Evolutionary conservation across 1,140 invertebrate genomes (phyloP), one percentile per base, ranked within the genome.

Genomic region (Scaptomyza graminum): DNA sequence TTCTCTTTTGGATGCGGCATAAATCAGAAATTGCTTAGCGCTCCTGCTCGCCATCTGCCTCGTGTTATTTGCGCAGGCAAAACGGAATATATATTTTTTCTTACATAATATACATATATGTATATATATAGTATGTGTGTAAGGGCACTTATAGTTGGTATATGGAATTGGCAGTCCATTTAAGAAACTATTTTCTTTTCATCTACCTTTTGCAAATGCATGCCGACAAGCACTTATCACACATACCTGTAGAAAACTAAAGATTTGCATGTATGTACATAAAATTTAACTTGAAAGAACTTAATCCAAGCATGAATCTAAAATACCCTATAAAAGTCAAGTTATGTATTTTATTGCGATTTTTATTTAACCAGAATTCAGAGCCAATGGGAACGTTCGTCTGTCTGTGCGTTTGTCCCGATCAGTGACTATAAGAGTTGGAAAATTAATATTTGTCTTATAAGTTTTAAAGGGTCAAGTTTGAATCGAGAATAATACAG

Each of bases 141-240:
- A 15, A 49, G 41, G 16, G 28, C 9, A 25, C 8, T 25, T 37
- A 13, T 60, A 51, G 47, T 43, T 44, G 41, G 41, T 44, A 63
- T 73, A 73, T 63, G 74, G 63, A 63, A 79, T 73, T 73, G 74
- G 69, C 70, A 60, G 56, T 61, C 62, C 62, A 57, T 74, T 82
- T 85, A 74, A 51, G 55, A 64, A 77, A 81, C 82, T 80, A 87
- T 87, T 81, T 84, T 81, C 82, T 85, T 85, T 87, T 87, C 65
- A 81, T 85, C 87, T 76, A n/a, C 64, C 60, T 13, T 50, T 8
- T 18, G 50, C 54, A 46, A 66, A 55, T 55, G 43, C 44, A 54
- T 47, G 54, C 60, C 62, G 47, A 65, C 56, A 47, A 52, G 41
- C 63, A 84, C 80, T 79, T 84, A 66, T 84, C 60, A 22, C 37